Evolutionary conservation across 2,797 vertebrate genomes (phyloP).

Genomic region (Orestias chungarensis): DNA sequence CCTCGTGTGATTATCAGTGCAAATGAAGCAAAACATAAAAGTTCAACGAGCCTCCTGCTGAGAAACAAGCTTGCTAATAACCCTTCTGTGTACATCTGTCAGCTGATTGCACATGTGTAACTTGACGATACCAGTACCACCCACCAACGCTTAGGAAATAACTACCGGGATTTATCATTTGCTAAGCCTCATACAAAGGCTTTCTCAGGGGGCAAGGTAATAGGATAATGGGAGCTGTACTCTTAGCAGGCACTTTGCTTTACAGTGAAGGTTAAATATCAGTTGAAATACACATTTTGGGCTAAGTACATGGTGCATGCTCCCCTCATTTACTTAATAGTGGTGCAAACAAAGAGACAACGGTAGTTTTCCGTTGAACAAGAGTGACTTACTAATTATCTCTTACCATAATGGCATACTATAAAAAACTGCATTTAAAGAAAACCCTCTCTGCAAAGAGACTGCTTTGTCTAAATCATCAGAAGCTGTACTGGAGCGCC

Average conservation of each 20-base stretch:
- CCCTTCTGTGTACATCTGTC: conserved; percentile 58
- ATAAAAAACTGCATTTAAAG: neutral
- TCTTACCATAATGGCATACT: conserved; percentile 2
- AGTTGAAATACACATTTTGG: conserved; percentile 13
- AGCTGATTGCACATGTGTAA: conserved; percentile 60
- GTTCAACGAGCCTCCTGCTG: conserved; percentile 69
- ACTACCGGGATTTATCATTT: conserved; percentile 25
- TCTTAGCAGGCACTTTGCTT: conserved; percentile 10
- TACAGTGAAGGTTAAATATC: conserved; percentile 20
- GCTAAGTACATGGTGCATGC: conserved; percentile 6
- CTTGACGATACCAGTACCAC: conserved; percentile 55
- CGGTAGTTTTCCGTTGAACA: neutral
- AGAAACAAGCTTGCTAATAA: conserved; percentile 54
- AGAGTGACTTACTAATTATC: conserved; percentile 1
- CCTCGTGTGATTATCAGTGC: conserved; percentile 70
- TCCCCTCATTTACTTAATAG: conserved; percentile 10
- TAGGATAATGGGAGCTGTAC: conserved; percentile 22
- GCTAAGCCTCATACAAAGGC: conserved; percentile 32
- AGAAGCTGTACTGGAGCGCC: neutral
- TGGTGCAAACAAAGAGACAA: neutral
- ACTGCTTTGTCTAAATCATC: neutral
- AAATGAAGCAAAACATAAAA: conserved; percentile 74
- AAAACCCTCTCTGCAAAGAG: neutral
- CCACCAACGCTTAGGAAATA: conserved; percentile 43
- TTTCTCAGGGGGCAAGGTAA: conserved; percentile 28